Evolutionary conservation across 2,113 vertebrate species (phyloP).

Genomic region (Alouatta palliata): DNA sequence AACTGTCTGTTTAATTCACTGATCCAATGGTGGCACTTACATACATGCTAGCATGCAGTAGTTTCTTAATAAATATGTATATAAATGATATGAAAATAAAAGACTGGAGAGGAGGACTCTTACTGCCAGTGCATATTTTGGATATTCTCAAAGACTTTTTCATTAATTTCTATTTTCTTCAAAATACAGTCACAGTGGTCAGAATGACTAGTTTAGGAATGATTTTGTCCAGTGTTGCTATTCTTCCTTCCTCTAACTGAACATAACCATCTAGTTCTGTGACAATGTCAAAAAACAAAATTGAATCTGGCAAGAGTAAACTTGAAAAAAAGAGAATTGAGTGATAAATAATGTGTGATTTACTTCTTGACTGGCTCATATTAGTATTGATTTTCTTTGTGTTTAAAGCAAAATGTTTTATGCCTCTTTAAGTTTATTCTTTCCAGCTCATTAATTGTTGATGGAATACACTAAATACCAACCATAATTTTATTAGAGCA

Average conservation of each 20-base stretch:
- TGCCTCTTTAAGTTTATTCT: neutral
- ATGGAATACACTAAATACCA: neutral
- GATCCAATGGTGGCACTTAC: no score
- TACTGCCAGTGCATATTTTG: neutral
- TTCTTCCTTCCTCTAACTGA: neutral
- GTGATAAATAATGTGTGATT: neutral
- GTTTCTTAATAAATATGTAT: neutral
- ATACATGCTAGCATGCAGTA: neutral
- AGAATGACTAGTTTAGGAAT: neutral
- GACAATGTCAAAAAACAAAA: neutral
- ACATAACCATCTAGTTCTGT: neutral
- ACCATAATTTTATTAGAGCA: neutral
- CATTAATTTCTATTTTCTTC: neutral
- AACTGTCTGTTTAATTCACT: neutral
- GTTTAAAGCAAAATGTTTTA: neutral
- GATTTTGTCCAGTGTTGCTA: neutral
- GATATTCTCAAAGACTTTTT: neutral
- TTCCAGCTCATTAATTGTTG: slow-evolving; percentile 57
- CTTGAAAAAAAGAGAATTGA: neutral
- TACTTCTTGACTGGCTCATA: neutral
- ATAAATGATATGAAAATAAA: neutral
- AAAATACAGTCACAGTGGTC: neutral
- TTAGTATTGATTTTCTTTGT: slow-evolving; percentile 20
- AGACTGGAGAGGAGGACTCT: neutral
- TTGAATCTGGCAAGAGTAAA: neutral